phyloP scores from a whole-genome alignment of 2,888 invertebrate genomes.

The Muschampia plurimacula region DNA sequence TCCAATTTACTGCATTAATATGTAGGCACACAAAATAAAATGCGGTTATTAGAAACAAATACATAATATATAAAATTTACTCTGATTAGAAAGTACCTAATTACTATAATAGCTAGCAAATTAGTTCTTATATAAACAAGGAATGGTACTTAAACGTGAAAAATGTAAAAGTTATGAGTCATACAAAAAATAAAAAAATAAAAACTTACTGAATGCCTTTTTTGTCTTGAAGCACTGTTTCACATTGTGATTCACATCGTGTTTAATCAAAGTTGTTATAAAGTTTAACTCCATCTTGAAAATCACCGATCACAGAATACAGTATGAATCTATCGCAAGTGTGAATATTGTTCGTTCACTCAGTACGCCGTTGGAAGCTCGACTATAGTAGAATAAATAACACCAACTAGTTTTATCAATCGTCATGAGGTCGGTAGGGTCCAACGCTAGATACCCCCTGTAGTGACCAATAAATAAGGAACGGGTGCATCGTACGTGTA shows the following conservation, averaged over 20 bases:
- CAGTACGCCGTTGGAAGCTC: slow-evolving; percentile 51
- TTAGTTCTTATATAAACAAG: too few species aligned
- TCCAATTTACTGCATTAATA: too few species aligned
- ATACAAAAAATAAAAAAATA: background rate
- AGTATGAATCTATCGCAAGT: slow-evolving; percentile 18
- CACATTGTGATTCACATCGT: slow-evolving; percentile 82
- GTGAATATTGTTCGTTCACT: slow-evolving; percentile 51
- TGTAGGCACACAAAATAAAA: too few species aligned
- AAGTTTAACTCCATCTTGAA: slow-evolving; percentile 77
- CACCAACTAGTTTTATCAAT: slow-evolving; percentile 65
- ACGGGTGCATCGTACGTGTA: slow-evolving; percentile 33
- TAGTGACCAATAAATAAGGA: slow-evolving; percentile 27
- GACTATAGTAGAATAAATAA: slow-evolving; percentile 69
- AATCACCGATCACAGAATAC: slow-evolving; percentile 39
- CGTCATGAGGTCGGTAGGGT: slow-evolving; percentile 57
- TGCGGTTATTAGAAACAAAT: too few species aligned
- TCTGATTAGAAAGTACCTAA: too few species aligned
- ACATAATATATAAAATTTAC: too few species aligned
- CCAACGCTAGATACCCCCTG: slow-evolving; percentile 20
- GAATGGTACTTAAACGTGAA: too few species aligned
- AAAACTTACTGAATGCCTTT: slow-evolving; percentile 75
- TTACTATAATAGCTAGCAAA: too few species aligned
- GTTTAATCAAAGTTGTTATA: slow-evolving; percentile 75
- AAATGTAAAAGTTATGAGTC: background rate
- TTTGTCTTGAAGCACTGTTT: slow-evolving; percentile 81